Conservation (phyloP, 2,113 vertebrate species). For the Maylandia zebra region DNA sequence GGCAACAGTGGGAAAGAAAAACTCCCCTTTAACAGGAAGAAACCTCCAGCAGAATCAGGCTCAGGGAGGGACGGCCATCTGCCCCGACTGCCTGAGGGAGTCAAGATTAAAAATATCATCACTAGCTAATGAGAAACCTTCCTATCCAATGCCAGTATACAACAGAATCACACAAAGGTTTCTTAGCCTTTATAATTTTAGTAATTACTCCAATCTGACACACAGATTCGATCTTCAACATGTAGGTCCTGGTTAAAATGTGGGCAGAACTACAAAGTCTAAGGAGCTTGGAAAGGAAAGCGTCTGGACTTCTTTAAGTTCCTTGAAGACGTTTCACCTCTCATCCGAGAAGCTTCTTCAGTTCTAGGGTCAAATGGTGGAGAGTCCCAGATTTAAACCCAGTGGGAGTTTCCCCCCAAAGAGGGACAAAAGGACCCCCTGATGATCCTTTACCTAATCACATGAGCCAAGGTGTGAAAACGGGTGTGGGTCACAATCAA, state of each 20-base stretch:
- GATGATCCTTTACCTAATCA: neutral
- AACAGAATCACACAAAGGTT: neutral
- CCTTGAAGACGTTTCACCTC: neutral
- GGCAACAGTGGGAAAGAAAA: neutral
- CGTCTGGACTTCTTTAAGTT: neutral
- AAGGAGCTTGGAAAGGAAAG: neutral
- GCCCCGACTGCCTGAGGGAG: neutral
- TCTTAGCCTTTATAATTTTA: neutral
- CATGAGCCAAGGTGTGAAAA: neutral
- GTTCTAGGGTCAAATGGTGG: neutral
- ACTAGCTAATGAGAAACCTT: neutral
- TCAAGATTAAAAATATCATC: neutral
- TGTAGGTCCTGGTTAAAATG: neutral
- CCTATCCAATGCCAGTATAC: neutral
- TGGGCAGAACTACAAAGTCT: neutral
- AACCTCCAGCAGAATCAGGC: neutral
- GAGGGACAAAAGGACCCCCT: neutral
- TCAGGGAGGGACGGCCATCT: neutral
- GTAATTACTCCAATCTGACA: neutral
- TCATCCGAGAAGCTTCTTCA: neutral
- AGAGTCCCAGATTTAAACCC: neutral
- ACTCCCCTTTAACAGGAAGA: neutral
- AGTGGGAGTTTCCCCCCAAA: rapidly evolving
- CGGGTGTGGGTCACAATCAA: neutral
- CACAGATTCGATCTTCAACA: neutral